Base-by-base conservation (phyloP, 2,888 invertebrate species). In the Pantelozetes paolii region DNA sequence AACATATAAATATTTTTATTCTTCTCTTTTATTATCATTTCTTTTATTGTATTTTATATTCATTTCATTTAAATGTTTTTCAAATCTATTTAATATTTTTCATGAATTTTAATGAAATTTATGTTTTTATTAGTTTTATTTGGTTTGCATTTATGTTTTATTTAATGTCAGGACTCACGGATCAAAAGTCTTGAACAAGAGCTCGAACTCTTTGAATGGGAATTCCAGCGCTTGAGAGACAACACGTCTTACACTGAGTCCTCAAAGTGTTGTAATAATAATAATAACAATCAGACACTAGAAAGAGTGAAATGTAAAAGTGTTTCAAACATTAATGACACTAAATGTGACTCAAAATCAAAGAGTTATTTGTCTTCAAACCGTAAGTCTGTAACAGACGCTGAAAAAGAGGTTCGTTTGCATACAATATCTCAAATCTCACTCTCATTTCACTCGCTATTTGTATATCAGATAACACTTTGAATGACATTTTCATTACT, bases 121-220 rank as follows among this genome's bases (percentile, higher is more conserved):
- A n/a, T 32, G 11, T 62, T 32, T 62, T 18, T 28, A 5, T 32
- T 62, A 20, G 32, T 62, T 18, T 62, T 28, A 32, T n/a, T 36
- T 62, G n/a, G 20, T 59, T 59, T 59, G 20, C 8, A 57, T 59
- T 13, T 50, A 45, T 50, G 50, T 50, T 50, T 50, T 50, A 1
- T 50, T 54, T 6, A 23, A 50, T 11, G 8, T 50, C n/a, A 67
- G 67, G 67, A 67, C 30, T 67, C 67, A 42, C n/a, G 67, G 23
- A 67, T 67, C 42, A 40, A 67, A 67, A 67, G 67, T 42, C 26
- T 67, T n/a, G 67, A 67, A 67, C 67, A 67, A n/a, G 67, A 67
- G 20, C 40, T 67, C 9, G 67, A 67, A 36, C 40, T 67, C 20
- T 67, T 67, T 67, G 67, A 67, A 23, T 67, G 67, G 67, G 40